phyloP scores from a whole-genome alignment of 2,797 vertebrate species.

The Catamblyrhynchus diadema region DNA sequence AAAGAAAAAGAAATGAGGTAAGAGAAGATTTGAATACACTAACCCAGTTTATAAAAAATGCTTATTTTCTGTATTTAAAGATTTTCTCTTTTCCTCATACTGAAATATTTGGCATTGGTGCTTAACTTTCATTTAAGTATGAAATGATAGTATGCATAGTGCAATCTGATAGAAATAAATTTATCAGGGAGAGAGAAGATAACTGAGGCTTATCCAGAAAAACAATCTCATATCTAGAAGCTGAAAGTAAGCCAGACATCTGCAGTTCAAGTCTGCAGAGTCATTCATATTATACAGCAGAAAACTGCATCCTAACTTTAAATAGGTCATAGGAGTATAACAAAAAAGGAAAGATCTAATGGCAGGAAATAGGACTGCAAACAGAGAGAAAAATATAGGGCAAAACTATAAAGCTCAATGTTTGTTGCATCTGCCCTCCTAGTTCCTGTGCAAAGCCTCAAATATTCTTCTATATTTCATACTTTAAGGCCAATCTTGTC shows the following conservation, averaged over 20 bases:
- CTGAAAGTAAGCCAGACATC: background rate
- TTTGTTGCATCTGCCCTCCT: background rate
- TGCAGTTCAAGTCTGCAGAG: background rate
- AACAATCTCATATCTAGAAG: background rate
- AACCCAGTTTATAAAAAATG: constrained; percentile 5
- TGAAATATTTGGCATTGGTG: background rate
- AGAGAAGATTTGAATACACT: background rate
- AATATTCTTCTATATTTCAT: constrained; percentile 38
- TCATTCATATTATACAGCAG: background rate
- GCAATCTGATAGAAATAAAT: background rate
- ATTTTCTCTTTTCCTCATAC: background rate
- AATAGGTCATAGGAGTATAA: background rate
- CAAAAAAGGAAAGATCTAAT: background rate
- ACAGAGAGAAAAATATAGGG: background rate
- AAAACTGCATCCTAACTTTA: background rate
- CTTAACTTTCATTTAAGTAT: background rate
- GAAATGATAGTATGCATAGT: background rate
- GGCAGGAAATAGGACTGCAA: background rate
- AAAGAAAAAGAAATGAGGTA: background rate
- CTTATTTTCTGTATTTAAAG: background rate
- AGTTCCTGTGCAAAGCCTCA: constrained; percentile 4
- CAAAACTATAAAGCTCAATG: background rate
- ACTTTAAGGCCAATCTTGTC: constrained; percentile 32
- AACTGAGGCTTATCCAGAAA: background rate
- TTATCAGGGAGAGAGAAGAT: background rate